phyloP scores from a whole-genome alignment of 1,140 invertebrate species.

The Nebria ingens region DNA sequence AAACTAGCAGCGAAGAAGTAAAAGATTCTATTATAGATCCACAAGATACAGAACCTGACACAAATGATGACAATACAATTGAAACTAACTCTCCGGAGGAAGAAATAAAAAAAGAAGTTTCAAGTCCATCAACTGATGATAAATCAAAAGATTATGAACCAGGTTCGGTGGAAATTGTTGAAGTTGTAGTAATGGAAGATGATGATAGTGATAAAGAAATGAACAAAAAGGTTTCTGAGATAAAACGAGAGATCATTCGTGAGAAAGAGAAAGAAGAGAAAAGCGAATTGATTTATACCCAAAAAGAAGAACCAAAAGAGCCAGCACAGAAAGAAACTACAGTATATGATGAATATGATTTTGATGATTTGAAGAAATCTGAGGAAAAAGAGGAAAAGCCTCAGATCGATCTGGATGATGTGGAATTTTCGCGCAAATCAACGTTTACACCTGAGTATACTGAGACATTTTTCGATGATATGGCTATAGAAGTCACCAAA shows the following conservation, averaged over 20 bases:
- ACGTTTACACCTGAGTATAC: slow-evolving; percentile 25
- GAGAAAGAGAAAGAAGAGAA: background rate
- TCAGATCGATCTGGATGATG: slow-evolving; percentile 23
- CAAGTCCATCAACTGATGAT: slow-evolving; percentile 2
- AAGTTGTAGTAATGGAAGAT: slow-evolving; percentile 27
- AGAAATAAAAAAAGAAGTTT: slow-evolving; percentile 16
- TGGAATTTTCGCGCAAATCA: slow-evolving; percentile 9
- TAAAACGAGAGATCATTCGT: slow-evolving; percentile 17
- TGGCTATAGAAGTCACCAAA: slow-evolving; percentile 43
- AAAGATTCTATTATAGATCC: slow-evolving; percentile 11
- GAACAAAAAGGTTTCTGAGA: slow-evolving; percentile 25
- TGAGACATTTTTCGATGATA: slow-evolving; percentile 39
- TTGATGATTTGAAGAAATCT: slow-evolving; percentile 17
- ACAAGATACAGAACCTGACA: slow-evolving; percentile 9
- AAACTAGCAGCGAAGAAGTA: slow-evolving; percentile 21
- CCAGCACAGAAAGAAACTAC: slow-evolving; percentile 19
- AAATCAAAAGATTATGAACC: slow-evolving; percentile 16
- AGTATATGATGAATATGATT: slow-evolving; percentile 11
- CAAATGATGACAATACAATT: slow-evolving; percentile 1
- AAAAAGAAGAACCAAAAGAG: slow-evolving; percentile 20
- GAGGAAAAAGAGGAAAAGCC: slow-evolving; percentile 22
- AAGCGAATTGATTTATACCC: slow-evolving; percentile 26
- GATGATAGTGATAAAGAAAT: slow-evolving; percentile 29
- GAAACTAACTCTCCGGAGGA: slow-evolving; percentile 11
- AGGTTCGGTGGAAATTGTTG: slow-evolving; percentile 26